Base-by-base conservation (phyloP, 2,888 invertebrate genomes). In the Cheiracanthium punctorium region DNA sequence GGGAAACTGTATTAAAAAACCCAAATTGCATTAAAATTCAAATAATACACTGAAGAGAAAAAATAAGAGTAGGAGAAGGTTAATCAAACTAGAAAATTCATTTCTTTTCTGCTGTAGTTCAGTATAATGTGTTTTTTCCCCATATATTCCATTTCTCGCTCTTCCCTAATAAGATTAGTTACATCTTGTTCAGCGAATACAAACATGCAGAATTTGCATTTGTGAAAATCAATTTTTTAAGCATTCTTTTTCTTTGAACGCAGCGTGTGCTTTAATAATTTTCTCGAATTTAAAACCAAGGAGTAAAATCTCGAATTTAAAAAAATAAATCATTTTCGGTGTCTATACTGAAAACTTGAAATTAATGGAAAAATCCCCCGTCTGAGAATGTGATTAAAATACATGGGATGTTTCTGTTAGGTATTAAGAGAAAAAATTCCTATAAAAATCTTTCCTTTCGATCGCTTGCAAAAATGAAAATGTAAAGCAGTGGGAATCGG, bases 311-410 rank as follows among this genome's bases (percentile, higher is more conserved):
- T 64, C n/a, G 33, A 67, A 69, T 43, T 65, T 69, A 58, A 58
- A 58, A n/a, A 58, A 58, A 58, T 58, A 24, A 67, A 67, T 82
- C 75, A 72, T 82, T 72, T 77, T 82, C 71, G 30, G 71, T 30
- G 76, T 77, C 76, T 77, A n/a, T 72, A 8, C 64, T 67, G 77
- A 73, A 84, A 84, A 77, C 82, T 84, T 77, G 70, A 84, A 84
- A 84, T 84, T 84, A 84, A 84, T 84, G 82, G 82, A 84, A 84
- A 77, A 73, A 79, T 84, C 73, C 32, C 71, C 74, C 73, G 52
- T 73, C 52, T 65, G 65, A 79, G 74, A 79, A 32, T 79, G 84
- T 79, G 79, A 84, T 84, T 84, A 79, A 84, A 84, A 84, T 73
- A 79, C 52, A 69, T 73, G 73, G 84, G 73, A 77, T 74, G 77